Evolutionary conservation across 2,797 vertebrate genomes (phyloP).

Genomic region (Premnoplex brunnescens): DNA sequence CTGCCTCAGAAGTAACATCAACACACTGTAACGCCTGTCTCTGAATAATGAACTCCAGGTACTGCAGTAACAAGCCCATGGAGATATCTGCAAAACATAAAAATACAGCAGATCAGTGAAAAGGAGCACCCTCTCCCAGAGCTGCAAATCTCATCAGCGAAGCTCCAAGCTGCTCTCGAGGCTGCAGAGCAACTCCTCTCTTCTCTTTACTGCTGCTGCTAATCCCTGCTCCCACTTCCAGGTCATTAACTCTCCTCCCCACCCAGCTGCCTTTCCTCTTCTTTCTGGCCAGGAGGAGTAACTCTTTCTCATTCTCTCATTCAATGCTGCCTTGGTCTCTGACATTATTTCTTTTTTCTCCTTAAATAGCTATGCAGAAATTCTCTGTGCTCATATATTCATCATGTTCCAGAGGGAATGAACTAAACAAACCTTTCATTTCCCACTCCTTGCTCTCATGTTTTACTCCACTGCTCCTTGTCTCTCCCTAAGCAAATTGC

Average conservation of each 20-base stretch:
- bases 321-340: not conserved
- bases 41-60: conserved; percentile 47
- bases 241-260: conserved; percentile 57
- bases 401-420: not conserved
- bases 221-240: conserved; percentile 53
- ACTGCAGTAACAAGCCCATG: conserved; percentile 36
- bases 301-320: conserved; percentile 20
- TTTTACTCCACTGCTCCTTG: not conserved
- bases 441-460: not conserved
- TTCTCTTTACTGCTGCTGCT: conserved; percentile 5
- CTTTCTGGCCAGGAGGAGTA: conserved; percentile 39
- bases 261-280: conserved; percentile 49
- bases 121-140: not conserved
- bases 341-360: not conserved
- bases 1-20: conserved; percentile 18
- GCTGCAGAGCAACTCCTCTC: conserved; percentile 28
- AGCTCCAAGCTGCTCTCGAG: conserved; percentile 17
- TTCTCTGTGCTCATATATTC: not conserved
- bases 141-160: not conserved
- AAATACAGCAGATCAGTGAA: conserved; percentile 9
- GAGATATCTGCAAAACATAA: conserved; percentile 23
- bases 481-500: not conserved
- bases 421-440: not conserved
- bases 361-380: not conserved
- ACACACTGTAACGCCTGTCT: not conserved